Evolutionary conservation across 2,113 vertebrate genomes (phyloP), one percentile per base, ranked within the genome.

Genomic region (Psettodes erumei): DNA sequence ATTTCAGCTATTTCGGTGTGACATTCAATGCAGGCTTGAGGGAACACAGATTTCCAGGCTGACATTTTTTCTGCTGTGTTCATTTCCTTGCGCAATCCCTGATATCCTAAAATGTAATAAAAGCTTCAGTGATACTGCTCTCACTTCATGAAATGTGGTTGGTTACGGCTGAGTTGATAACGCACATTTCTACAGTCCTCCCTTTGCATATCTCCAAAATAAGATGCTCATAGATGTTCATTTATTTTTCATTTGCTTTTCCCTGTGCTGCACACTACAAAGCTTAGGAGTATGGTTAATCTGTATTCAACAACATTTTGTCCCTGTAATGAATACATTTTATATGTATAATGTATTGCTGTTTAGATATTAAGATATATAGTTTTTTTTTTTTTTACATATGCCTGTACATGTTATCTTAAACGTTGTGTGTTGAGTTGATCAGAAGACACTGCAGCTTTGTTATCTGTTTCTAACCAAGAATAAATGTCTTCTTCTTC

Each of bases 1-100:
- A 89, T 87, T 66, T 80, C 70, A 80, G 35, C 42, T 79, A 86
- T 90, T 86, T 75, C 59, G 63, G 56, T 53, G 77, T 28, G 43
- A 47, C 82, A 43, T 71, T 71, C 59, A 40, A 61, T 27, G 56
- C 35, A 13, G 25, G n/a, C 18, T 40, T 59, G 65, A 4, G 12
- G 55, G 33, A 56, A 54, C 51, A 27, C 4, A 35, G 60, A 37
- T 70, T 84, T 70, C 61, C 56, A 58, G 45, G 50, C 10, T 28
- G 54, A 28, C 37, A 42, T 61, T 40, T 54, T n/a, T 37, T 62
- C 38, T 35, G 28, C 6, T 16, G 19, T 40, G 3, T 32, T 73
- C 13, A 61, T 82, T 30, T 30, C 32, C 51, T 53, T 62, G 50
- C 2, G 8, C 53, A 53, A 51, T 64, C 38, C 58, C 48, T 60